A percentile compares a stretch with the other conserved stretches of the same genome.
These are phyloP conservation scores for Hesperia comma DNA, from an alignment of 2,888 invertebrate genomes.

Conservation along the genomic window DNA sequence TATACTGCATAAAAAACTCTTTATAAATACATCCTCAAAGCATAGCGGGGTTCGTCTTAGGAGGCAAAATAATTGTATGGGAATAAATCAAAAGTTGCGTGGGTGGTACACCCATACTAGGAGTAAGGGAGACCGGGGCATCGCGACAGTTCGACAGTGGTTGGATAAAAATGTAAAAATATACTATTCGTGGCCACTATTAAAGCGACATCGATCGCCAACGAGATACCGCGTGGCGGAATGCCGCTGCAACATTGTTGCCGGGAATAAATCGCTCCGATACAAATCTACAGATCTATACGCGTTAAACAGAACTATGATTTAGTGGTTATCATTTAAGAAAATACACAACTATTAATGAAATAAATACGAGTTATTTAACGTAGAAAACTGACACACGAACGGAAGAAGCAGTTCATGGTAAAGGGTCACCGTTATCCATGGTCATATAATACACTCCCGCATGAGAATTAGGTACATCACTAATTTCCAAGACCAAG, in stretches of 20 bases:
- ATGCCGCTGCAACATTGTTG: conserved; percentile 34
- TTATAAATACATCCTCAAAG: not conserved
- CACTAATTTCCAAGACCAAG: too few relatives aligned
- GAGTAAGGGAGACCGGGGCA: not conserved
- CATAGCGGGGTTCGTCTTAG: not conserved
- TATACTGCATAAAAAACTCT: too few relatives aligned
- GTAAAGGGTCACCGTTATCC: too few relatives aligned
- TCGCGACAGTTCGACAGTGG: conserved; percentile 31
- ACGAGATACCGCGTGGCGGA: conserved; percentile 31
- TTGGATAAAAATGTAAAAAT: conserved; percentile 35
- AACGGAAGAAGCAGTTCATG: too few relatives aligned
- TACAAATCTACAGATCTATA: conserved; percentile 27
- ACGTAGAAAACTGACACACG: not conserved
- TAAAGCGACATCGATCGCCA: conserved; percentile 26
- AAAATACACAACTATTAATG: not conserved
- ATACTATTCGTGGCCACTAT: conserved; percentile 16
- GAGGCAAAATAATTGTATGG: conserved; percentile 20
- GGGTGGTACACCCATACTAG: conserved; percentile 38
- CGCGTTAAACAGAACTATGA: not conserved
- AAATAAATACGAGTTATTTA: not conserved
- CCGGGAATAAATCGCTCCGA: conserved; percentile 29
- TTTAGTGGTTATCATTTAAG: not conserved
- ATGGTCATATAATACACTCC: too few relatives aligned
- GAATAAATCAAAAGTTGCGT: conserved; percentile 46
- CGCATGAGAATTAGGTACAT: too few relatives aligned